phyloP scores from a whole-genome alignment of 2,113 vertebrate genomes.

The Isichthys henryi region DNA sequence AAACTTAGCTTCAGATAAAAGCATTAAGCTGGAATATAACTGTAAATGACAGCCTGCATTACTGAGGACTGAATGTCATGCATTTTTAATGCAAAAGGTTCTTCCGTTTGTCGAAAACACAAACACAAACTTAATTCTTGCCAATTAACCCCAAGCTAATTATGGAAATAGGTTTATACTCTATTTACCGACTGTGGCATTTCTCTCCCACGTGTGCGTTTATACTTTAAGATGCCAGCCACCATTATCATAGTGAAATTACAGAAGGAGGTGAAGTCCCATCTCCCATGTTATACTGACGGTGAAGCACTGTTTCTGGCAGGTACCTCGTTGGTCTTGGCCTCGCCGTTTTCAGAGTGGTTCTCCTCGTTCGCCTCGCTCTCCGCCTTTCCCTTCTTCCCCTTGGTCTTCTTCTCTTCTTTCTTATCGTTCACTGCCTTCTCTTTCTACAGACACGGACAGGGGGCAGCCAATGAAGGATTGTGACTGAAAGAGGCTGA shows the following conservation, averaged over 20 bases:
- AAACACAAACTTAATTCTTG: neutral
- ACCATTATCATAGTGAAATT: neutral
- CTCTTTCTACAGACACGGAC: conserved; percentile 66
- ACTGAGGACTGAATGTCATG: neutral
- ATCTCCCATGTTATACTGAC: neutral
- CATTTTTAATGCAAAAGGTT: neutral
- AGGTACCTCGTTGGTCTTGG: conserved; percentile 80
- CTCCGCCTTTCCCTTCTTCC: conserved; percentile 72
- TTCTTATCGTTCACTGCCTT: conserved; percentile 79
- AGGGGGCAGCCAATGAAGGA: neutral
- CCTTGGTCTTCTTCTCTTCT: conserved; percentile 81
- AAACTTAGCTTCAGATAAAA: neutral
- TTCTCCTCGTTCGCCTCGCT: conserved; percentile 80
- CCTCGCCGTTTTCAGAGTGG: conserved; percentile 88
- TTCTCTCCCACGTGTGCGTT: neutral
- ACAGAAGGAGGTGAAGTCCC: neutral
- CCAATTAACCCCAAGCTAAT: neutral
- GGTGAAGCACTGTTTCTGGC: too few relatives aligned
- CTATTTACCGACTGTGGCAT: neutral
- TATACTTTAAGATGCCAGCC: neutral
- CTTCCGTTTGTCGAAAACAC: neutral
- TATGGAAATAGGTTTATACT: neutral
- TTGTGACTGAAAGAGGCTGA: neutral
- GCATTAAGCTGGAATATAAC: neutral
- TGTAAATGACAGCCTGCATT: neutral